Evolutionary conservation across 2,113 vertebrate genomes (phyloP).

Genomic region (Eulemur rufifrons): DNA sequence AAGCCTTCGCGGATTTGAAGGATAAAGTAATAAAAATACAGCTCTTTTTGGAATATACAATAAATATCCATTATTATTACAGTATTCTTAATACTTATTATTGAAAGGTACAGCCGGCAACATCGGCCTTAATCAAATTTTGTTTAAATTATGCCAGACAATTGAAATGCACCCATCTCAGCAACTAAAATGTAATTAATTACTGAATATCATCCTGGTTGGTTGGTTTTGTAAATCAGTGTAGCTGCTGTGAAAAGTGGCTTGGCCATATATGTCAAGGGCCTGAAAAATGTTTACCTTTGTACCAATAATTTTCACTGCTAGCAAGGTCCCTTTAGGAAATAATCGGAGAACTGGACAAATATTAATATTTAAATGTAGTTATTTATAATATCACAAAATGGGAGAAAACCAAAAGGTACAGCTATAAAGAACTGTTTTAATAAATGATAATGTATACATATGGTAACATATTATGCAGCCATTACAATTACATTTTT

Average conservation of each 20-base stretch:
- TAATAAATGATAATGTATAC: neutral
- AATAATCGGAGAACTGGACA: neutral
- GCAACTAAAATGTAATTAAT: constrained; percentile 11
- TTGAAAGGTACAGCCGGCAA: neutral
- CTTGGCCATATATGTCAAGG: neutral
- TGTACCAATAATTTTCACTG: neutral
- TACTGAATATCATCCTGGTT: neutral
- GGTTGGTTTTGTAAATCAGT: neutral
- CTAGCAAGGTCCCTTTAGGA: neutral
- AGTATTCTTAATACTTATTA: neutral
- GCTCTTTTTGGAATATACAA: neutral
- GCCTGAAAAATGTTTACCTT: constrained; percentile 4
- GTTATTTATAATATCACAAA: neutral
- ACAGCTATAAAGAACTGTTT: neutral
- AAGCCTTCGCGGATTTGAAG: neutral
- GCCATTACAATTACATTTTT: neutral
- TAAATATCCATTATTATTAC: constrained; percentile 40
- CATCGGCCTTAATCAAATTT: neutral
- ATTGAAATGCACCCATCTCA: neutral
- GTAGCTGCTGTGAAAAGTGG: neutral
- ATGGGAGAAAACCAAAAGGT: neutral
- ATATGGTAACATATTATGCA: neutral
- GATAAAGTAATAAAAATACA: neutral
- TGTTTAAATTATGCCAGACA: neutral
- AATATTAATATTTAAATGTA: neutral